phyloP scores from a whole-genome alignment of 2,113 vertebrate species.

The Melanerpes formicivorus region DNA sequence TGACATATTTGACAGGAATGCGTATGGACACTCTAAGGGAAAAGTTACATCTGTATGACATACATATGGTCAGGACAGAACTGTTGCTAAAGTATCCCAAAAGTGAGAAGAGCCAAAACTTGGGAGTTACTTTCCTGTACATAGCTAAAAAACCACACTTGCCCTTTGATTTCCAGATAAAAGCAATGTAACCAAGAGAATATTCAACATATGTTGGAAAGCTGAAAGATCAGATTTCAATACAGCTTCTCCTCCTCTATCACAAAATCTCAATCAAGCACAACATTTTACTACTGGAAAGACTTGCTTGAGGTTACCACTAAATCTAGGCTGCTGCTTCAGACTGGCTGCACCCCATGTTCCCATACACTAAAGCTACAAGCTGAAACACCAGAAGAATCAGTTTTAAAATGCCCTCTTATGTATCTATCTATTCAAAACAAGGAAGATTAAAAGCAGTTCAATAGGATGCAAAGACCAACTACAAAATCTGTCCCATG shows the following conservation, averaged over 20 bases:
- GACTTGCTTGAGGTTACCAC: not conserved
- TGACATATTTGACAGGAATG: not conserved
- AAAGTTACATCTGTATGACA: not conserved
- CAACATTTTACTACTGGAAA: not conserved
- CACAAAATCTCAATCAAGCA: not conserved
- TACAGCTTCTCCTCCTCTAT: not conserved
- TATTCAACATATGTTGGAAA: not conserved
- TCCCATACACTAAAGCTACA: not conserved
- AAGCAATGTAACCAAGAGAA: not conserved
- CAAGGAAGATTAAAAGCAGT: not conserved
- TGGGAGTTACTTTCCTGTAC: not conserved
- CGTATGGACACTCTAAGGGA: fast-evolving
- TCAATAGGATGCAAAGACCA: not conserved
- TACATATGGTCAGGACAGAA: not conserved
- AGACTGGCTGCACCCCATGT: not conserved
- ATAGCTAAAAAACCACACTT: not conserved
- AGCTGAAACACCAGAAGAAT: not conserved
- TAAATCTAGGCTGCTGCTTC: not conserved
- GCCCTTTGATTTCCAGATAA: not conserved
- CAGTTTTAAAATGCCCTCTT: not conserved
- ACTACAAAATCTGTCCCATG: not conserved
- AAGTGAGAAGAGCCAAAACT: not conserved
- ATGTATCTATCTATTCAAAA: not conserved
- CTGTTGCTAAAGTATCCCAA: not conserved
- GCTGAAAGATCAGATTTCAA: not conserved